phyloP scores from a whole-genome alignment of 2,888 invertebrate genomes.

The Agrotis exclamationis region DNA sequence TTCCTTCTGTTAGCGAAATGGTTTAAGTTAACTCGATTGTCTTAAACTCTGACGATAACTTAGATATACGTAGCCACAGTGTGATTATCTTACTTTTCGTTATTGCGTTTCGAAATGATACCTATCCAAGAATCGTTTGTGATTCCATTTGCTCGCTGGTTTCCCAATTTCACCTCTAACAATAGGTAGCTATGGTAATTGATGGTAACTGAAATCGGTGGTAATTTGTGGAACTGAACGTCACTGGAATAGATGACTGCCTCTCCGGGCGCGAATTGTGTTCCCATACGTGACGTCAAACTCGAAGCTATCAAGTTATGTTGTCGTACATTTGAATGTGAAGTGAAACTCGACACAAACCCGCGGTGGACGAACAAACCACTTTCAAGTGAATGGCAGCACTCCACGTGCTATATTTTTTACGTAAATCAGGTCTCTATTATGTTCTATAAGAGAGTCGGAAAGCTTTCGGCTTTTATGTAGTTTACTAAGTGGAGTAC shows the following conservation, averaged over 20 bases:
- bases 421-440: slow-evolving; percentile 57
- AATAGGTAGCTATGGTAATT: slow-evolving; percentile 17
- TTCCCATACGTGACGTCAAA: slow-evolving; percentile 27
- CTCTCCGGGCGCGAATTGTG: slow-evolving; percentile 22
- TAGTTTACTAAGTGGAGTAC: slow-evolving; percentile 22
- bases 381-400: slow-evolving; percentile 57
- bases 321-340: slow-evolving; percentile 48
- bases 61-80: slow-evolving; percentile 42
- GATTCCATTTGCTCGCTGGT: slow-evolving; percentile 6
- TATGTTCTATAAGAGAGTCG: slow-evolving; percentile 37
- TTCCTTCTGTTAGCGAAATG: slow-evolving; percentile 55
- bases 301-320: slow-evolving; percentile 30
- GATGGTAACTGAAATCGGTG: slow-evolving; percentile 39
- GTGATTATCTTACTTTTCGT: slow-evolving; percentile 54
- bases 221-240: slow-evolving; percentile 38
- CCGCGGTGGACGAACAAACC: slow-evolving; percentile 45
- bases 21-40: slow-evolving; percentile 61
- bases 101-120: slow-evolving; percentile 50
- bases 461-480: slow-evolving; percentile 47
- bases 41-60: slow-evolving; percentile 60
- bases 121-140: slow-evolving; percentile 42
- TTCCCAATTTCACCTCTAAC: slow-evolving; percentile 21
- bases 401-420: slow-evolving; percentile 61
- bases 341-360: slow-evolving; percentile 57
- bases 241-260: slow-evolving; percentile 29